Evolutionary conservation across 2,888 invertebrate genomes (phyloP).

Genomic region (Iselma pallidipennis): DNA sequence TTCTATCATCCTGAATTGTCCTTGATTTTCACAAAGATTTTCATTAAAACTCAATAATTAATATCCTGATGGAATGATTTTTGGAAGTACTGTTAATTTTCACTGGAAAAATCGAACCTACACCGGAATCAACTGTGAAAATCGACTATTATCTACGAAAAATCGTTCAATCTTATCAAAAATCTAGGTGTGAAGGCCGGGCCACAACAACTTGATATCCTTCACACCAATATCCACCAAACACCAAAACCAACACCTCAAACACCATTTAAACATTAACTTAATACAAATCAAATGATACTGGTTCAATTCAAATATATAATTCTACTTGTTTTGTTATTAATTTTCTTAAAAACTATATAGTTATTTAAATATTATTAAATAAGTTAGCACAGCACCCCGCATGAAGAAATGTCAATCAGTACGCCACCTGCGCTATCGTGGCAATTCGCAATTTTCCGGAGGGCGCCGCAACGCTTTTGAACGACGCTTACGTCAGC

Average conservation of each 20-base stretch:
- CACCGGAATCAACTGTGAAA: neutral
- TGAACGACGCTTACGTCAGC: constrained; percentile 54
- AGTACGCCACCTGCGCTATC: constrained; percentile 55
- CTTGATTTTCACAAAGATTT: neutral
- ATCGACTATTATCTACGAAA: neutral
- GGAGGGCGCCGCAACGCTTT: constrained; percentile 48
- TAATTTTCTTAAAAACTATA: neutral
- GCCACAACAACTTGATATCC: neutral
- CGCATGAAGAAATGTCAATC: constrained; percentile 56
- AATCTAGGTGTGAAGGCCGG: constrained; percentile 19
- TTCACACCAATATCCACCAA: constrained; percentile 10
- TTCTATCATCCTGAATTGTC: neutral
- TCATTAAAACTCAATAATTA: neutral
- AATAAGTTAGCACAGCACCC: constrained; percentile 45
- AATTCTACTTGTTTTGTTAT: too few relatives aligned
- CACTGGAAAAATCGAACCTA: neutral
- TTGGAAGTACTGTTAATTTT: neutral
- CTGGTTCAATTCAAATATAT: too few relatives aligned
- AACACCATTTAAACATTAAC: neutral
- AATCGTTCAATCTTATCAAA: constrained; percentile 1
- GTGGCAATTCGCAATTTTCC: constrained; percentile 49
- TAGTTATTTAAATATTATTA: constrained; percentile 34
- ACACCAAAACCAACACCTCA: constrained; percentile 9
- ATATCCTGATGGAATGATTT: too few relatives aligned
- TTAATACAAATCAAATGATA: neutral